Evolutionary conservation across 2,888 invertebrate species (phyloP).

Genomic region (Deilephila porcellus): DNA sequence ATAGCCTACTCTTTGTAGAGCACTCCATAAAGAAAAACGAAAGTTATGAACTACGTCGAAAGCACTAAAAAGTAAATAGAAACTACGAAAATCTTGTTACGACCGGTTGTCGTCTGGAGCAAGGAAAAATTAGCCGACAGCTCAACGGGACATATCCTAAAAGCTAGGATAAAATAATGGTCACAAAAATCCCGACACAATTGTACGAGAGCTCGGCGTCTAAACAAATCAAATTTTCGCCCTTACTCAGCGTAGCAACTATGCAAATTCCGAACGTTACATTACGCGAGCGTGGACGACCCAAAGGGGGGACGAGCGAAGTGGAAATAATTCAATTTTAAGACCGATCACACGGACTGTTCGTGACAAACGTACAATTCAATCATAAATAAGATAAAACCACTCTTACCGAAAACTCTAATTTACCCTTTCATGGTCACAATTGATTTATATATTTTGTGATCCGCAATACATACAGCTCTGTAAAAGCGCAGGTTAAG

Average conservation of each 20-base stretch:
- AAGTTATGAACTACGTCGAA: background rate
- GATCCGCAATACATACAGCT: too few relatives aligned
- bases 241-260: constrained; percentile 46
- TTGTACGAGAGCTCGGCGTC: constrained; percentile 40
- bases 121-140: constrained; percentile 47
- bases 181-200: constrained; percentile 38
- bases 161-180: constrained; percentile 43
- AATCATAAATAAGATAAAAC: constrained; percentile 63
- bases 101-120: constrained; percentile 42
- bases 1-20: too few relatives aligned
- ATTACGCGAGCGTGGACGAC: constrained; percentile 42
- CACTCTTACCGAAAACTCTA: too few relatives aligned
- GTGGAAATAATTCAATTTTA: constrained; percentile 72
- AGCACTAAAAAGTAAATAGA: constrained; percentile 33
- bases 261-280: constrained; percentile 58
- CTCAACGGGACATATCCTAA: constrained; percentile 39
- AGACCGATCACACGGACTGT: constrained; percentile 59
- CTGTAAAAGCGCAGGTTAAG: too few relatives aligned
- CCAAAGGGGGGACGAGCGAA: constrained; percentile 47
- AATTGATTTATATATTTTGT: background rate
- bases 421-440: background rate
- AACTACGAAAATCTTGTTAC: constrained; percentile 38
- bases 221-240: constrained; percentile 54
- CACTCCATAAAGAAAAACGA: background rate
- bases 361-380: constrained; percentile 54